These are phyloP conservation scores for Bradypodion pumilum DNA, from an alignment of 2,797 vertebrate genomes.

Conservation along the genomic window DNA sequence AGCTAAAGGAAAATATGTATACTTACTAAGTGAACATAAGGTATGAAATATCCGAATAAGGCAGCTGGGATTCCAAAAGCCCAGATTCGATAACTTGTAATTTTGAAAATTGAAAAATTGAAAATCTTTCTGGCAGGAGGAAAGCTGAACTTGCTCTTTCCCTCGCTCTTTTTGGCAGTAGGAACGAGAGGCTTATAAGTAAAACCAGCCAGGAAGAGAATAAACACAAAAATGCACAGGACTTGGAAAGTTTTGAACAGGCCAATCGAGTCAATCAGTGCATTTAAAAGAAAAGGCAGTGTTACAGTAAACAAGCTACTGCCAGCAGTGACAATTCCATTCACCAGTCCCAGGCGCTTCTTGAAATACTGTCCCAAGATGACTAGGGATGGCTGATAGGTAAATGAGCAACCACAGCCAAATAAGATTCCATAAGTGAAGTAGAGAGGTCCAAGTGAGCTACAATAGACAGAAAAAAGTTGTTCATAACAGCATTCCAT, in stretches of 20 bases:
- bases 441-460: constrained; percentile 88
- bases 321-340: constrained; percentile 94
- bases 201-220: constrained; percentile 90
- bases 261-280: constrained; percentile 70
- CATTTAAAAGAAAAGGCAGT: constrained; percentile 83
- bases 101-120: constrained; percentile 90
- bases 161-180: constrained; percentile 50
- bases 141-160: constrained; percentile 69
- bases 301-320: constrained; percentile 92
- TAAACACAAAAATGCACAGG: constrained; percentile 86
- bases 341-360: constrained; percentile 92
- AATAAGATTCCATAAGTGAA: constrained; percentile 95
- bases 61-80: constrained; percentile 91
- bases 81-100: constrained; percentile 90
- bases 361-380: constrained; percentile 97
- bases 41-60: constrained; percentile 96
- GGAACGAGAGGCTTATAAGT: constrained; percentile 87
- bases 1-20: neutral
- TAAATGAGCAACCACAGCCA: constrained; percentile 93
- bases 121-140: constrained; percentile 77
- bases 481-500: neutral
- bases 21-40: constrained; percentile 97
- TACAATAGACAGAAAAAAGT: constrained; percentile 59
- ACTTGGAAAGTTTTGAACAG: constrained; percentile 83
- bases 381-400: constrained; percentile 96